Evolutionary conservation across 2,113 vertebrate genomes (phyloP), one percentile per base, ranked within the genome.

Genomic region (Oreamnos americanus): DNA sequence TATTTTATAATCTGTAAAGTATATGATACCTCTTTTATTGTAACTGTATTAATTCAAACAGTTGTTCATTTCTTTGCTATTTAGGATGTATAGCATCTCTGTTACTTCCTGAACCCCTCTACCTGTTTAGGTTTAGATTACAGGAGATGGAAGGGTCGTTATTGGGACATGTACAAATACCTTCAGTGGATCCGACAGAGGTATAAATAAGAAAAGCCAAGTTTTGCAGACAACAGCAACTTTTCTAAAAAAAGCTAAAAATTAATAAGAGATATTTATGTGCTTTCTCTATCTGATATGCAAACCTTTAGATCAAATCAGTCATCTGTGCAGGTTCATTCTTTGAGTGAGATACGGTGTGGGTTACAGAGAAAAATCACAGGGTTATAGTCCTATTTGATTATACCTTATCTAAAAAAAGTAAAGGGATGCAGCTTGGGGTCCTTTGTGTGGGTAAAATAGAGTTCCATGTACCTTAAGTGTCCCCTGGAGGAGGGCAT

Each of bases 1-100:
- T 67, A 55, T 28, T 64, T 96, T 86, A 94, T 62, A 81, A 60
- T 94, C 53, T 97, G 28, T 91, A 87, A 96, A 55, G 30, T 82
- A 57, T 2, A 25, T 43, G 55, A 43, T 1, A 84, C 16, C 17
- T 82, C 25, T 17, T 57, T 2, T 90, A 6, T 74, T 79, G 3
- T 91, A 81, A 58, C 6, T 91, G 1, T n/a, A 45, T 33, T 47
- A 67, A 84, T 67, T 49, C 19, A 95, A 87, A 91, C 74, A 9
- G 39, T 93, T 19, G 6, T 47, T 91, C 25, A 51, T 91, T 91
- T 55, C 26, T 43, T 9, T 90, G 83, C 49, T 93, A 39, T 7
- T 86, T 67, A 91, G 10, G 51, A 25, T 94, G 5, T 85, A n/a
- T 15, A 39, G 43, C 16, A 43, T 30, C 25, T 93, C 30, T 96